Conservation (phyloP, 1,140 invertebrate species). For the Conopomorpha cramerella region DNA sequence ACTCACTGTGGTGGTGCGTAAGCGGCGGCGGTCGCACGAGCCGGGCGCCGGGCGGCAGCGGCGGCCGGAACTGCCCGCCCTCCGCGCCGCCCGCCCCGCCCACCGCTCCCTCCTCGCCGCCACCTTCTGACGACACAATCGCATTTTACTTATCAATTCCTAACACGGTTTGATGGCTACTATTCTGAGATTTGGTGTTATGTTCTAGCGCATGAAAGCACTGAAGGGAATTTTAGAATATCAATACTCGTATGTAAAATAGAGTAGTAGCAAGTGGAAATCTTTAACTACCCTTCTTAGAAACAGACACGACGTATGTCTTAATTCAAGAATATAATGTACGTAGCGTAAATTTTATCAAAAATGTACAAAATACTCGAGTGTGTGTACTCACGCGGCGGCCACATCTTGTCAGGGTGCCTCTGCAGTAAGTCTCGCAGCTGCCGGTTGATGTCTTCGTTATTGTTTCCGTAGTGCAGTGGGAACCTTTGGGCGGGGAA, state of each 20-base stretch:
- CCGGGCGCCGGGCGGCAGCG: conserved; percentile 38
- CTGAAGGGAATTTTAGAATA: not conserved
- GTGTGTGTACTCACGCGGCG: conserved; percentile 25
- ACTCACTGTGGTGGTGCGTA: conserved; percentile 21
- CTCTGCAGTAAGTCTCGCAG: conserved; percentile 82
- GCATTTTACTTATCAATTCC: too few species aligned
- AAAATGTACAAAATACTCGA: not conserved
- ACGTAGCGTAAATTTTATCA: not conserved
- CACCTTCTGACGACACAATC: too few species aligned
- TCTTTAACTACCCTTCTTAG: not conserved
- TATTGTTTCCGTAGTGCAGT: conserved; percentile 30
- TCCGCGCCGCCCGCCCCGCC: conserved; percentile 8
- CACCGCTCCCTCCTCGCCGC: conserved; percentile 8
- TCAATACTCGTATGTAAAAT: too few species aligned
- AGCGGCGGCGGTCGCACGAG: conserved; percentile 20
- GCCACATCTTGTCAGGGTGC: conserved; percentile 62
- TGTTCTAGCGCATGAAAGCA: not conserved
- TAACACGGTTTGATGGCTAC: too few species aligned
- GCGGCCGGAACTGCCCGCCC: conserved; percentile 49
- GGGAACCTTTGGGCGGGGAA: conserved; percentile 38
- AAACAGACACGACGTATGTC: not conserved
- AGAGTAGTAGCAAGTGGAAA: not conserved
- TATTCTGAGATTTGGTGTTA: too few species aligned
- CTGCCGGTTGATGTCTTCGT: conserved; percentile 67
- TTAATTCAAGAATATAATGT: not conserved